phyloP scores from a whole-genome alignment of 1,140 invertebrate genomes.

The Pseudomyrmex cubaensis region DNA sequence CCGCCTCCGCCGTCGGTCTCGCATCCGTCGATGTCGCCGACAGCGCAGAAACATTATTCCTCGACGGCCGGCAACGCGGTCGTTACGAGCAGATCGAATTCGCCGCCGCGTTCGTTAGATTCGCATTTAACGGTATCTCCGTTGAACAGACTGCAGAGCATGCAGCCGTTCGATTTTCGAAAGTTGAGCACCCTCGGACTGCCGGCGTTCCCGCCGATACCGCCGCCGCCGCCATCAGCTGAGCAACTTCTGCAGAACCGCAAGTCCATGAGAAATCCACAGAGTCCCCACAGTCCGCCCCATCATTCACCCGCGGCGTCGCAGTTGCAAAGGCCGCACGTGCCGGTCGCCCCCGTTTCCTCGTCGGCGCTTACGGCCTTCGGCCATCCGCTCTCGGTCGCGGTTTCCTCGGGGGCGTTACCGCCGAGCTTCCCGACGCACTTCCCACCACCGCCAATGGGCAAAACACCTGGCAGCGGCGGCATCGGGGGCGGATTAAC shows the following conservation, averaged over 20 bases:
- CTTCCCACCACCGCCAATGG: conserved; percentile 79
- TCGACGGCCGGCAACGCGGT: conserved; percentile 67
- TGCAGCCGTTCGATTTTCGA: conserved; percentile 97
- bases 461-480: conserved; percentile 76
- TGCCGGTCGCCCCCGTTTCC: conserved; percentile 81
- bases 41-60: conserved; percentile 82
- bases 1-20: conserved; percentile 77
- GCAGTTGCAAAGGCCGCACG: conserved; percentile 80
- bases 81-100: conserved; percentile 74
- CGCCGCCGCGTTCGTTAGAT: conserved; percentile 82
- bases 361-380: conserved; percentile 78
- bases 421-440: conserved; percentile 81
- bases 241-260: conserved; percentile 75
- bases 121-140: conserved; percentile 88
- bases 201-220: conserved; percentile 88
- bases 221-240: conserved; percentile 84
- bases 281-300: conserved; percentile 80
- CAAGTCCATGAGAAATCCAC: conserved; percentile 78
- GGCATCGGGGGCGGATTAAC: conserved; percentile 64
- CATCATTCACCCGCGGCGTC: conserved; percentile 73
- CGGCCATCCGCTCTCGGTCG: conserved; percentile 79
- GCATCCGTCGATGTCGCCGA: conserved; percentile 84
- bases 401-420: conserved; percentile 80
- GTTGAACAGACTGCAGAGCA: conserved; percentile 95
- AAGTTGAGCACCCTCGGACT: conserved; percentile 89